Percentiles rank a stretch among this genome's conserved stretches.
These are phyloP conservation scores for Trichonephila inaurata DNA, from an alignment of 1,140 invertebrate genomes.

Conservation along the genomic window DNA sequence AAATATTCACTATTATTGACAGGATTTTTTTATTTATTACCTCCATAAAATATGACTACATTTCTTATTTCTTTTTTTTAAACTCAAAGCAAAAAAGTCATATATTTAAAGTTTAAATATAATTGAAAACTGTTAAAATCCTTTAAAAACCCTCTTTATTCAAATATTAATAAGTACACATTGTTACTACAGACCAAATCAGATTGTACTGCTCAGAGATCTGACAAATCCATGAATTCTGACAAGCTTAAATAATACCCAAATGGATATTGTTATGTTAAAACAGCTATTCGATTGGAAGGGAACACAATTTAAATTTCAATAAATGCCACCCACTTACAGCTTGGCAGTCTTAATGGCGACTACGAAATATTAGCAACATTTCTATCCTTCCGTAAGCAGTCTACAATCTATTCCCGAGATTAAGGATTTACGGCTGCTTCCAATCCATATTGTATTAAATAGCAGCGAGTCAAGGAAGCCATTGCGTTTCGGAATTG, in stretches of 20 bases:
- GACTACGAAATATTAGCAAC: constrained; percentile 32
- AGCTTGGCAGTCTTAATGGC: constrained; percentile 25
- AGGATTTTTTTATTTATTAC: too few relatives aligned
- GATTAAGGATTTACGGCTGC: constrained; percentile 38
- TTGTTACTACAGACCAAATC: too few relatives aligned
- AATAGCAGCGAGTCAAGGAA: constrained; percentile 54
- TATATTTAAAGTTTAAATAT: too few relatives aligned
- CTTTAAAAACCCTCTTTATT: too few relatives aligned
- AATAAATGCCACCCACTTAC: constrained; percentile 41
- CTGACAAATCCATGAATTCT: background rate
- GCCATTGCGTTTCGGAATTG: constrained; percentile 44
- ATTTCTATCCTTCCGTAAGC: constrained; percentile 53
- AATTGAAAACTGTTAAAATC: too few relatives aligned
- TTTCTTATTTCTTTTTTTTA: too few relatives aligned
- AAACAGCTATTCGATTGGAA: constrained; percentile 18
- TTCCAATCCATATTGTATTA: constrained; percentile 67
- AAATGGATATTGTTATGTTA: background rate
- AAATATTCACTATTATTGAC: too few relatives aligned
- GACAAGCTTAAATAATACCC: background rate
- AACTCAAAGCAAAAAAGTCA: too few relatives aligned
- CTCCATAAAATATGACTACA: too few relatives aligned
- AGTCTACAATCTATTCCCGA: constrained; percentile 41
- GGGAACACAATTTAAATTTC: constrained; percentile 33
- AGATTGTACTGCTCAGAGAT: background rate
- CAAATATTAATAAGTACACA: too few relatives aligned